Evolutionary conservation across 2,113 vertebrate genomes (phyloP), one percentile per base, ranked within the genome.

Genomic region (Xiphophorus couchianus): DNA sequence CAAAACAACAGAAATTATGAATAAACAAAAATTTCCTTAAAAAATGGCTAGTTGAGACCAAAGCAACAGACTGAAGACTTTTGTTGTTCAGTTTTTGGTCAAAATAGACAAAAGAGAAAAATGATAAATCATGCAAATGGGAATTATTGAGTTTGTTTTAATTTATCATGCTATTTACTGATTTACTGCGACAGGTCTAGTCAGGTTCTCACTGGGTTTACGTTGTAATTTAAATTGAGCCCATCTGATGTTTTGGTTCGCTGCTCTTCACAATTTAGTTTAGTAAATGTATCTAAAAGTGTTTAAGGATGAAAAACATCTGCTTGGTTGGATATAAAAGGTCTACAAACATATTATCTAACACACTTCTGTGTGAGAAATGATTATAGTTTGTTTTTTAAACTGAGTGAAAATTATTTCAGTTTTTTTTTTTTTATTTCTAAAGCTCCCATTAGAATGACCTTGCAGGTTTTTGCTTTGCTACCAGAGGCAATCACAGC

Each of bases 401-500:
- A 28, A 25, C 63, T 30, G 30, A 58, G 10, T 62, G 15, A 39
- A 58, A 75, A 73, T 37, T 54, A 14, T 22, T 2, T 12, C 31
- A 61, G 51, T 71, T 73, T 0, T 7, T 19, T n/a, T n/a, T 2
- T 13, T 30, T 13, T 3, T 42, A 31, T 39, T 62, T 69, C 80
- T 64, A 64, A 19, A 27, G 48, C 69, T 71, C 64, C 30, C 64
- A 30, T 75, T 69, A 22, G 1, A 48, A 27, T 33, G 84, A 83
- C 86, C 74, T 90, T 72, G 86, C 66, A 70, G 76, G 60, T 74
- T 81, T 58, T 80, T 84, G 73, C 67, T 62, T 86, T 80, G 72
- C 74, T 82, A 83, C 54, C 61, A 81, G 69, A 80, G 51, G 78
- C 74, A 65, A 82, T 81, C 77, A 27, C 62, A 74, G 70, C 73